Evolutionary conservation across 2,888 invertebrate genomes (phyloP), one percentile per base, ranked within the genome.

Genomic region (Dicyrtoma fusca): DNA sequence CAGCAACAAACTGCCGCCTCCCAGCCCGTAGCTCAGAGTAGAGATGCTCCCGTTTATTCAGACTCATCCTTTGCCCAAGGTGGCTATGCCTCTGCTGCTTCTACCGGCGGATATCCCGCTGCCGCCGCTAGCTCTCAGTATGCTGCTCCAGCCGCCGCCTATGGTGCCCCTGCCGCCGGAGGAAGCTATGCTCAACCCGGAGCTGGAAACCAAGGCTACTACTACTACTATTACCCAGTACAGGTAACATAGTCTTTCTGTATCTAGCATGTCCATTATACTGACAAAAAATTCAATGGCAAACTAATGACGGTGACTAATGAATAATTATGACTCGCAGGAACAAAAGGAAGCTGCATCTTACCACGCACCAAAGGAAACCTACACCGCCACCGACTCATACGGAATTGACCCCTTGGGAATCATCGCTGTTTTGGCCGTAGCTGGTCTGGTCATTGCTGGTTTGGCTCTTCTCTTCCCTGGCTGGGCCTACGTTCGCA

Each of bases 361-460:
- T n/a, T 75, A 78, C 73, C 74, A 76, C 59, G 76, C 81, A 14
- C 72, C 73, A n/a, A 79, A 80, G 64, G 78, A 75, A 23, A 72
- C 75, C 57, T 79, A 79, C 77, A 74, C 74, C 44, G 79, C 80
- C 68, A 75, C 80, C 47, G 81, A 81, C 74, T 80, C 81, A 42
- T 81, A 80, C 57, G 81, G 81, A 75, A 80, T 81, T 74, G 81
- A 81, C 69, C 81, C 81, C 47, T 74, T 79, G 75, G 81, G 81
- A 71, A 79, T 81, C 74, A 78, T 81, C 51, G 80, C 80, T 53
- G 79, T 81, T 42, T 72, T 81, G 23, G 81, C 81, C 49, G 77
- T 81, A 14, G 80, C 79, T 55, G 81, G 81, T 62, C 74, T 81
- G 63, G 79, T 81, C 49, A 81, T 81, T 73, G 81, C 80, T 69